Percentiles rank a stretch among this genome's conserved stretches.
Evolutionary conservation across 2,113 vertebrate species (phyloP).

Genomic region (Ptyas mucosa): DNA sequence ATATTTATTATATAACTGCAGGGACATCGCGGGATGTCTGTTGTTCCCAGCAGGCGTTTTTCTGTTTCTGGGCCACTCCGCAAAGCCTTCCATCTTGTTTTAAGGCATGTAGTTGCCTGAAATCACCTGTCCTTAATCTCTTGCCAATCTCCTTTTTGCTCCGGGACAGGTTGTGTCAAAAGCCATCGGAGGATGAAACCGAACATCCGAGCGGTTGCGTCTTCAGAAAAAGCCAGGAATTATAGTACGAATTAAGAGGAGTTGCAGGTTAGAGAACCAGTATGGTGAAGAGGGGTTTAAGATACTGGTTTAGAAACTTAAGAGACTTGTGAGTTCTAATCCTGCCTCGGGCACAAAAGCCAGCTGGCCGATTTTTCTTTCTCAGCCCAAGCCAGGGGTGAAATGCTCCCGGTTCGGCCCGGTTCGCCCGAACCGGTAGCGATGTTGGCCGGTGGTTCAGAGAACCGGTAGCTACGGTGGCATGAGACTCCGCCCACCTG

Average conservation of each 20-base stretch:
- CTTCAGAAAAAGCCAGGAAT: constrained; percentile 31
- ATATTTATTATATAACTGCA: not conserved
- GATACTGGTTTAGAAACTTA: too few species aligned
- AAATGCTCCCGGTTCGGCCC: too few species aligned
- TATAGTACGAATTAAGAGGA: not conserved
- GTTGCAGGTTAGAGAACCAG: constrained; percentile 17
- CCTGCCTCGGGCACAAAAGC: too few species aligned
- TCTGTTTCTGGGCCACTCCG: not conserved
- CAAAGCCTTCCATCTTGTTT: not conserved
- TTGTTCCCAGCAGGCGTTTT: not conserved
- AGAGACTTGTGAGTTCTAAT: too few species aligned
- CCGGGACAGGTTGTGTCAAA: not conserved
- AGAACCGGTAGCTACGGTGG: too few species aligned
- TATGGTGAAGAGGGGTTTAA: too few species aligned
- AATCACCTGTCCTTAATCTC: not conserved
- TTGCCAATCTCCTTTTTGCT: not conserved
- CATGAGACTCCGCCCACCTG: too few species aligned
- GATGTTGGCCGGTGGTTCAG: too few species aligned
- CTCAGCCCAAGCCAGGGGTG: too few species aligned
- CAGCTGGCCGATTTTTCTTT: too few species aligned
- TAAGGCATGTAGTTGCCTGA: too few species aligned
- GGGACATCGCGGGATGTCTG: not conserved
- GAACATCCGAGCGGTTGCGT: not conserved
- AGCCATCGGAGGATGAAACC: constrained; percentile 29
- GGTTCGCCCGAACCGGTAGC: too few species aligned